Percentiles rank a stretch among this genome's conserved stretches.
These are phyloP conservation scores for Pycnomerus fuliginosus DNA, from an alignment of 2,888 invertebrate genomes.

Conservation along the genomic window DNA sequence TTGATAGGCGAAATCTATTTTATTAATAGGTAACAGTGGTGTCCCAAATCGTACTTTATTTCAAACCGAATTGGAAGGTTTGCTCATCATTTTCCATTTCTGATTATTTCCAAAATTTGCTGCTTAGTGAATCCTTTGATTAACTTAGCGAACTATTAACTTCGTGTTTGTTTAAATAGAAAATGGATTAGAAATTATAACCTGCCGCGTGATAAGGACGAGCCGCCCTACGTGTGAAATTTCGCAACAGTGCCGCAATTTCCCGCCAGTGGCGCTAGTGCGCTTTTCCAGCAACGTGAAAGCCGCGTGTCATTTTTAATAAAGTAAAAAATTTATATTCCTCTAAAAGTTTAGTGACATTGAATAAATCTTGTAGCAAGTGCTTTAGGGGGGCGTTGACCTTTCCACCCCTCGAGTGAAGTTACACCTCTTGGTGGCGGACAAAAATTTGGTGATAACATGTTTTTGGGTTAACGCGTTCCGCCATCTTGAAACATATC, in stretches of 20 bases:
- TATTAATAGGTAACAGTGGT: no score
- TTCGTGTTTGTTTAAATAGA: no score
- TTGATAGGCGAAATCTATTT: no score
- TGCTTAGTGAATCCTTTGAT: no score
- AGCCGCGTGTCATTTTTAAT: conserved; percentile 55
- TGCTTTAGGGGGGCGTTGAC: conserved; percentile 30
- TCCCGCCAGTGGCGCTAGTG: conserved; percentile 35
- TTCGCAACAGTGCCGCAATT: conserved; percentile 41
- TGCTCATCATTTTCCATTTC: no score
- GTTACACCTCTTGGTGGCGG: conserved; percentile 1
- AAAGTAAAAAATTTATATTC: conserved; percentile 49
- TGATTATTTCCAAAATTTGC: no score
- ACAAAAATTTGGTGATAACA: conserved; percentile 38
- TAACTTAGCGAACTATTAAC: no score
- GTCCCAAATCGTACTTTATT: no score
- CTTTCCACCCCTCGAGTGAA: conserved; percentile 24
- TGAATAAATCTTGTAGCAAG: conserved; percentile 39
- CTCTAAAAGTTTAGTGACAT: conserved; percentile 47
- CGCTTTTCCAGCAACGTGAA: conserved; percentile 52
- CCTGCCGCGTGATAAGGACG: no score
- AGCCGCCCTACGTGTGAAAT: no score
- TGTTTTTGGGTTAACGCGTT: conserved; percentile 52
- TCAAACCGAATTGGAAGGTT: no score
- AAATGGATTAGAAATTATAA: no score
- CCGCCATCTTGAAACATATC: conserved; percentile 54